Evolutionary conservation across 1,140 invertebrate genomes (phyloP), one percentile per base, ranked within the genome.

Genomic region (Pseudomyrmex dendroicus): DNA sequence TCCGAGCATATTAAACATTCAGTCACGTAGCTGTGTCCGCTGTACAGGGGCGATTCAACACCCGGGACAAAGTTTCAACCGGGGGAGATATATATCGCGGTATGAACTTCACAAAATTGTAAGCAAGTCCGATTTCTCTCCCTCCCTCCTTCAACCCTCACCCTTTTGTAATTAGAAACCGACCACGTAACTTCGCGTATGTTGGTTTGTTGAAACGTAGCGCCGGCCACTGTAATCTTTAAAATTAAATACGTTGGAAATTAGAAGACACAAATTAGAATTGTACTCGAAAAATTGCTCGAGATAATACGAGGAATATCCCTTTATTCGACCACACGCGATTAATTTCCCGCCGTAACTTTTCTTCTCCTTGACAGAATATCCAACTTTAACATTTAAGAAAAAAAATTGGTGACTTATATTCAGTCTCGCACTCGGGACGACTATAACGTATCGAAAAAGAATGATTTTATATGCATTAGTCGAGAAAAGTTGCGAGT

Each of bases 1-100:
- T 89, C 86, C 88, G 76, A 88, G 80, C 87, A 84, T 89, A 88
- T 89, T 89, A 88, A 89, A 89, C 84, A 89, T 89, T 88, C 84
- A 88, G 82, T 82, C 86, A 84, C 86, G 84, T 87, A 88, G 73
- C 73, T 20, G 74, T 25, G 66, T 78, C 15, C 20, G 54, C 17
- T 12, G n/a, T 83, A 62, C 73, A 84, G 73, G 59, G 83, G 84
- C 83, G 87, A 89, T 87, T 88, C 78, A 83, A 88, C 86, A 85
- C 68, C 66, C 86, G 70, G 57, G 61, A 57, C 52, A 52, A 87
- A 88, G 73, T 88, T 85, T 52, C 73, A 59, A 46, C 68, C 48
- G 35, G 61, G 59, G 12, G 35, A 57, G 61, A 87, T 85, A 87
- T 62, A 85, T 82, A 63, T 44, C 17, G 56, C 50, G 72, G 83